Conservation (phyloP, 2,113 vertebrate genomes). For the Mellivora capensis region DNA sequence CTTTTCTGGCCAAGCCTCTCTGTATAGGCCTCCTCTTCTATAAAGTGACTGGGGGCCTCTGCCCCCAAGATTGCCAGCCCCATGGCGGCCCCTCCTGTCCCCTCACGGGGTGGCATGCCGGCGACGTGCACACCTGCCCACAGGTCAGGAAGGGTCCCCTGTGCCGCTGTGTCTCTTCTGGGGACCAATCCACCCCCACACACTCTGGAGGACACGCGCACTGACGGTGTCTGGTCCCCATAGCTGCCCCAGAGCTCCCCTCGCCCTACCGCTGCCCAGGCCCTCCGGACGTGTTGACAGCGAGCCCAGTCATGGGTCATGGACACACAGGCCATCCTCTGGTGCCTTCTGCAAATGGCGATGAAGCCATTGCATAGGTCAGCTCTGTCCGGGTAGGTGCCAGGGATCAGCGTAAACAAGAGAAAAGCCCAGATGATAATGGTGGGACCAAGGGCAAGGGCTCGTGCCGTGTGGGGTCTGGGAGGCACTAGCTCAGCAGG, state of each 20-base stretch:
- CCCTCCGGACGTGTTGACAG: accelerated
- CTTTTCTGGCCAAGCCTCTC: too few relatives aligned
- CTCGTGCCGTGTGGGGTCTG: accelerated
- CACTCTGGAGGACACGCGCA: neutral
- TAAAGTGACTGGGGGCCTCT: neutral
- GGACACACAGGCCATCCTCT: neutral
- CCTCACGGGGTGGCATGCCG: neutral
- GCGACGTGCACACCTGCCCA: neutral
- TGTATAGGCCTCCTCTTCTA: neutral
- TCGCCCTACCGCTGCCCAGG: accelerated
- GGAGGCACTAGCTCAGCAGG: neutral
- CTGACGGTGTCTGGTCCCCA: neutral
- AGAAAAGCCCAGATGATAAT: neutral
- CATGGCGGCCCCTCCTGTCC: accelerated
- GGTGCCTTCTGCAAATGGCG: neutral
- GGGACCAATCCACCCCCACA: neutral
- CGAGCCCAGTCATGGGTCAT: too few relatives aligned
- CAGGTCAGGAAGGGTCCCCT: neutral
- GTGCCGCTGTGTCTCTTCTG: too few relatives aligned
- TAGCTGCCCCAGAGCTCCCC: neutral
- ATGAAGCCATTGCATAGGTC: too few relatives aligned
- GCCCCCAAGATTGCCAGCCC: neutral
- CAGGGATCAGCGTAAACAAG: accelerated
- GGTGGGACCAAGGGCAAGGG: too few relatives aligned
- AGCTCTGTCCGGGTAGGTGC: too few relatives aligned